Percentiles rank a stretch among this genome's conserved stretches.
Conservation (phyloP, 2,888 invertebrate genomes). For the Elmis aenea region DNA sequence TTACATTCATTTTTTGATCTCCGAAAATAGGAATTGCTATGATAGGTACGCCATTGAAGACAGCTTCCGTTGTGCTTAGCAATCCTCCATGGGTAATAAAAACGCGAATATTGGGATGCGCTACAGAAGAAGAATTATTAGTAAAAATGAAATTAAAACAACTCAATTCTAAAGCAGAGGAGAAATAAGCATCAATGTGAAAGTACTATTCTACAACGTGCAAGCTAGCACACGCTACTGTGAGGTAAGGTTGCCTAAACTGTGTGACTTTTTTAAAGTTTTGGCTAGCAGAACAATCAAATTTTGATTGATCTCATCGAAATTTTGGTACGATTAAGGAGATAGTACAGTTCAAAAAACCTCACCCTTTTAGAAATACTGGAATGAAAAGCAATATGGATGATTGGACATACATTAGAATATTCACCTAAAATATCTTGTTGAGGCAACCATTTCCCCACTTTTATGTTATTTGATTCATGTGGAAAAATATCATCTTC, state of each 20-base stretch:
- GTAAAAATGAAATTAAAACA: not conserved
- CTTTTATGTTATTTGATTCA: constrained; percentile 12
- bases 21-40: constrained; percentile 50
- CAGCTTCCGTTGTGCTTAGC: constrained; percentile 46
- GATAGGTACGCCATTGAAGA: constrained; percentile 48
- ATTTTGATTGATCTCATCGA: no score
- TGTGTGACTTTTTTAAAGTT: no score
- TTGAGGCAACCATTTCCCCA: constrained; percentile 35
- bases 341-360: no score
- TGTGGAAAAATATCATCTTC: constrained; percentile 48
- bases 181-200: no score
- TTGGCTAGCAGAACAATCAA: no score
- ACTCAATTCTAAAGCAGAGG: no score
- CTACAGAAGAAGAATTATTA: no score
- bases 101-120: constrained; percentile 45
- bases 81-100: constrained; percentile 50
- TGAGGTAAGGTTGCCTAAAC: no score
- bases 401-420: not conserved
- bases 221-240: no score
- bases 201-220: no score
- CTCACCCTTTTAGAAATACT: constrained; percentile 1
- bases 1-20: constrained; percentile 51
- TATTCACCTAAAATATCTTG: constrained; percentile 32
- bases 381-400: not conserved
- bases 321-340: no score